Base-by-base conservation (phyloP, 2,888 invertebrate species). In the Drosophila phalerata region DNA sequence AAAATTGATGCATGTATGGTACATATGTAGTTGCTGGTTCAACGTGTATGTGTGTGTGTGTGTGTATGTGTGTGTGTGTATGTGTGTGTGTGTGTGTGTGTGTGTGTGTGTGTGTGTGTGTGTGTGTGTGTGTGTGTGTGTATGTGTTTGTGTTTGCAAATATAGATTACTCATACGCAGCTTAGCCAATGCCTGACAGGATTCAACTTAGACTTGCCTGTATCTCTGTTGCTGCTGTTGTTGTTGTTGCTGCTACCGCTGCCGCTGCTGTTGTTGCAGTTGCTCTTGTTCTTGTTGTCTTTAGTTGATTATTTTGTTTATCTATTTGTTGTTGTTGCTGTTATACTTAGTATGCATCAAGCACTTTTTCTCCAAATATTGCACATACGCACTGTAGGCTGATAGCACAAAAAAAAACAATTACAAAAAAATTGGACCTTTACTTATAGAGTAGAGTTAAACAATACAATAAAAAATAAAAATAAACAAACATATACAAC, bases 321-420 rank as follows among this genome's bases (percentile, higher is more conserved):
- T 48, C 11, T 9, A 15, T 8, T 62, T 48, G 38, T 19, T 40
- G 55, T 37, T n/a, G 6, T 47, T 53, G 47, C 38, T 64, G 19
- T 15, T 43, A 45, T 48, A 53, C 55, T 69, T 40, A 11, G 38
- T 42, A 40, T 47, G 68, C 43, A 49, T 37, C 48, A 28, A 51
- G 43, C 52, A 51, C 47, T 57, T 51, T 34, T 51, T 52, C 37
- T 64, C 13, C 34, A 63, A 57, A 66, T 66, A 75, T 81, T 70
- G 58, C 81, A 84, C 84, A 84, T 75, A 80, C 86, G 88, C 84
- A 84, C 84, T 86, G 87, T 67, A 47, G 62, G 38, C 52, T 45
- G 52, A 64, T 74, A 38, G 40, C 81, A 80, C 76, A 43, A 68
- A 42, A 77, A 76, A 79, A 77, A 77, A 77, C 10, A 77, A 77